Base-by-base conservation (phyloP, 2,797 vertebrate species). In the Phoeniculus purpureus region DNA sequence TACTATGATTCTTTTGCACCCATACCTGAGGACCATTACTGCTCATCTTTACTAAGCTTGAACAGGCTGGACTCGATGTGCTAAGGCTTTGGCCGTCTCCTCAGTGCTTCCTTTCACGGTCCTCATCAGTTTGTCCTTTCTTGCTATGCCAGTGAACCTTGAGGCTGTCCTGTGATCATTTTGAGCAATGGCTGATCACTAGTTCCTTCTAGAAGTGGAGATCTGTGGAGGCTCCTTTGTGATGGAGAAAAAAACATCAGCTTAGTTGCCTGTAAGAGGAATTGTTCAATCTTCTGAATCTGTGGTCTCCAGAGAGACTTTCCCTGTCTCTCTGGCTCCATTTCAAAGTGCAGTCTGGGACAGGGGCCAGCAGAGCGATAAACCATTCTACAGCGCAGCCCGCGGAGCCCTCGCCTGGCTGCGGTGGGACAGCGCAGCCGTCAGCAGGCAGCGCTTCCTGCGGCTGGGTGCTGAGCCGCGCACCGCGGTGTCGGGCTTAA, bases 401-500 rank as follows among this genome's bases (percentile, higher is more conserved):
- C 4, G 3, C 10, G 15, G 90, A 88, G 89, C 78, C 92, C 92
- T 93, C 90, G 93, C 60, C 74, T 92, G 94, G 18, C 40, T 87
- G 50, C 94, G 43, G 26, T 4, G 31, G 66, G 71, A 61, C 66
- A 82, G 31, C 72, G 64, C 87, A 91, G 65, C 54, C 67, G 74
- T 93, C 93, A 86, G 56, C 25, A 67, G 10, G 20, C 48, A 47
- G 4, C 21, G 21, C 51, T 12, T 67, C 43, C 77, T 92, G 92
- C 91, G 94, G 61, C 91, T 94, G 55, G 21, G 27, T 73, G 84
- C 56, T 87, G 66, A 80, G 75, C 88, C 51, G 20, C 7, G n/a
- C 51, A 72, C 80, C 60, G 81, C 95, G 94, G 94, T 94, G 92
- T 97, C 94, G 96, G 94, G 95, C 89, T 95, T 95, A 92, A 91